Evolutionary conservation across 2,797 vertebrate species (phyloP).

Genomic region (Hozukius guyotensis): DNA sequence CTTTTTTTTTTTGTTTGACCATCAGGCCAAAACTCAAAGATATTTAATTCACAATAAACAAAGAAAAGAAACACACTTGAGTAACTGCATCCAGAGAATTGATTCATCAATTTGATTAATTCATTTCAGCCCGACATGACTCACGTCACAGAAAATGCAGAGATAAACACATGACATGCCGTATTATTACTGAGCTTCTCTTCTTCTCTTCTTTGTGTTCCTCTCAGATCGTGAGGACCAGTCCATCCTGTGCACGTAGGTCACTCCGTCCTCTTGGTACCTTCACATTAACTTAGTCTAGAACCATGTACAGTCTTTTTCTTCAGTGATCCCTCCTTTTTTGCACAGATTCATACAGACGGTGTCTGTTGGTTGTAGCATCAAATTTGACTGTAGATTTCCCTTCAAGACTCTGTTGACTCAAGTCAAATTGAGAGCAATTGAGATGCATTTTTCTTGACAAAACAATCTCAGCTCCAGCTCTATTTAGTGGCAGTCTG

Average conservation of each 20-base stretch:
- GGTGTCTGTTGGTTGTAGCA: background rate
- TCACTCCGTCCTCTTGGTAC: constrained; percentile 42
- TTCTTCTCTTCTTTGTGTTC: constrained; percentile 8
- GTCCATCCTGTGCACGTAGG: constrained; percentile 99
- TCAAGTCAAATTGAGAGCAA: background rate
- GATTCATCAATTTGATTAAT: background rate
- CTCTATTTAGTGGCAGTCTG: background rate
- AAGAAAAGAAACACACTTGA: background rate
- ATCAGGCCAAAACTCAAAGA: background rate
- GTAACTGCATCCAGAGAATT: background rate
- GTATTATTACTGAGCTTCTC: background rate
- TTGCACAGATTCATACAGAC: background rate
- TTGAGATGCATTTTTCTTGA: background rate
- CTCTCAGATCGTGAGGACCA: constrained; percentile 93
- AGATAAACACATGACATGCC: background rate
- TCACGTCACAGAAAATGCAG: background rate
- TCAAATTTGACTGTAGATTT: background rate
- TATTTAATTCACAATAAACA: background rate
- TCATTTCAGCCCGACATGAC: background rate
- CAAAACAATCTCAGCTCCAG: background rate
- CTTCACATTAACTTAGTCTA: background rate
- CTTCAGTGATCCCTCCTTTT: background rate
- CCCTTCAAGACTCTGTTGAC: background rate
- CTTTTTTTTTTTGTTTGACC: background rate
- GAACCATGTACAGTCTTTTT: background rate